Base-by-base conservation (phyloP, 2,888 invertebrate species). In the Volucella inflata region DNA sequence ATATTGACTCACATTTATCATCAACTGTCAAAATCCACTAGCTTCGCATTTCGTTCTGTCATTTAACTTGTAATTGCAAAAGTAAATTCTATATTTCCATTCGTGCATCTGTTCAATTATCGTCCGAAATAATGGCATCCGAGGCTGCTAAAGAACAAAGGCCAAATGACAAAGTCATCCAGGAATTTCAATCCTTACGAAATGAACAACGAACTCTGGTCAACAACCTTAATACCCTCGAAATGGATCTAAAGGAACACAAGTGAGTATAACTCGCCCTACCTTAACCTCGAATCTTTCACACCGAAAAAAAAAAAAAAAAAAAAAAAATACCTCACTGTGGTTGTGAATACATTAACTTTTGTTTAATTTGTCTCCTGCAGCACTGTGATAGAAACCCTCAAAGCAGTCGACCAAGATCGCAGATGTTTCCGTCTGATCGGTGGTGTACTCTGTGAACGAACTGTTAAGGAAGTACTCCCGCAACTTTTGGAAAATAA, bases 241-340 rank as follows among this genome's bases (percentile, higher is more conserved):
- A 98, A 93, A 95, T 96, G 94, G 99, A 99, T 92, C 94, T 97
- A 85, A 98, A 97, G 91, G 99, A 99, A 93, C 98, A 99, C 94
- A 98, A 97, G 98, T 99, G 93, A 93, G 93, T 80, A 55, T 8
- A 30, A 71, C 60, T 65, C 71, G 88, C 90, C 87, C 89, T 89
- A 90, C 89, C 89, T 89, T 87, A 88, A 89, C 87, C 77, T 76
- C 57, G 64, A 46, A 48, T 75, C 62, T n/a, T 53, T 11, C 12
- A 30, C 30, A 30, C 30, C 6, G 30, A 30, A 30, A 30, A 21
- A 21, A 30, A 30, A 30, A 40, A 44, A 59, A 36, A 8, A 50
- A n/a, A 42, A 53, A 42, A 21, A 0, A 1, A 21, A 10, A 12
- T 0, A 8, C 4, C 36, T 2, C 10, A 40, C 40, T 44, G 16